Conservation (phyloP, 2,888 invertebrate genomes). For the Epicampocera succincta region DNA sequence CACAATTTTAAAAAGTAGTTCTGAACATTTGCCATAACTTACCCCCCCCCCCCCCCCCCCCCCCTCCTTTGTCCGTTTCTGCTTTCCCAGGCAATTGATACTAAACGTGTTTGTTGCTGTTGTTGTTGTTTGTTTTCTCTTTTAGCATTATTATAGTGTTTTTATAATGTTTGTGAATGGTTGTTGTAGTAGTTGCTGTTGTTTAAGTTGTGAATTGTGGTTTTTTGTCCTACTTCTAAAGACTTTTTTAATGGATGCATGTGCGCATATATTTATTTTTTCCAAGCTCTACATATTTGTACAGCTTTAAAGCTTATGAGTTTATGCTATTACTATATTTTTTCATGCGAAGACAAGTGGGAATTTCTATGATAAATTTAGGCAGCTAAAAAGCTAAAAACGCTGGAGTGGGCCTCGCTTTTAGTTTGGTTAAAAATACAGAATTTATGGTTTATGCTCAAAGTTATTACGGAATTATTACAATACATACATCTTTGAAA, state of each 20-base stretch:
- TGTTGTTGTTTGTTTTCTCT: conserved; percentile 9
- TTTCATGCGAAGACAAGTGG: conserved; percentile 44
- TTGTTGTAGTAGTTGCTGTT: conserved; percentile 26
- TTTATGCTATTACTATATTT: conserved; percentile 53
- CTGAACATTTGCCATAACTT: neutral
- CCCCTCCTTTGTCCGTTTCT: neutral
- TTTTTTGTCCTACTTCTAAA: conserved; percentile 42
- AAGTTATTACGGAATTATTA: too few species aligned
- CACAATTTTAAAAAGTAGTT: conserved; percentile 30
- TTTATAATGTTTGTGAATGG: conserved; percentile 16
- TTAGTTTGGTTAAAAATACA: too few species aligned
- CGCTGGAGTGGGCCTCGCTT: neutral
- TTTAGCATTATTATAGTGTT: conserved; percentile 18
- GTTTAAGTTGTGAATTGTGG: conserved; percentile 55
- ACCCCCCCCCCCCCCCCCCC: neutral
- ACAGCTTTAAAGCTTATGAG: conserved; percentile 43
- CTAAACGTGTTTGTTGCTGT: conserved; percentile 12
- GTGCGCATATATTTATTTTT: neutral
- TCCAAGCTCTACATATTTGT: conserved; percentile 5
- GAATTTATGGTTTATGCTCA: too few species aligned
- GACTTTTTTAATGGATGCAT: conserved; percentile 8
- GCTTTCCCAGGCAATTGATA: neutral
- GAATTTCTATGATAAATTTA: conserved; percentile 3
- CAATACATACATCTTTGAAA: too few species aligned
- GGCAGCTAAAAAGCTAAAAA: conserved; percentile 8